Evolutionary conservation across 2,113 vertebrate genomes (phyloP), one percentile per base, ranked within the genome.

Genomic region (Sinocyclocheilus maitianheensis): DNA sequence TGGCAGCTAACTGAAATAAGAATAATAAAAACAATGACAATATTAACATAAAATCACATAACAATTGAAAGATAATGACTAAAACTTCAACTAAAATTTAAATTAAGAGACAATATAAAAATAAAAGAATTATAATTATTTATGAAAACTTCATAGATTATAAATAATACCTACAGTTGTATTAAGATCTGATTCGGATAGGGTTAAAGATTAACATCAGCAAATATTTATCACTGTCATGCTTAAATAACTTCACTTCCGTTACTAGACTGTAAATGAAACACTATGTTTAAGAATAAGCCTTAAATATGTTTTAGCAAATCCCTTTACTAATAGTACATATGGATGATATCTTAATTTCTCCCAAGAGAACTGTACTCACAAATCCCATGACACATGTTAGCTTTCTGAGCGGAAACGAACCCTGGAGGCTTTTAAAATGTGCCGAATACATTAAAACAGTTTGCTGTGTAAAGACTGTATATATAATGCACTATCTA

Each of bases 241-340:
- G 7, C 14, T 72, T 22, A 71, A 37, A 71, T 20, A 22, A 22
- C 20, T 43, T 12, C 20, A 72, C 18, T 43, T 72, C 72, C n/a
- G 24, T 48, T 24, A 76, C 40, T 8, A 46, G 16, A 55, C 76
- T 43, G 48, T 8, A 79, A 85, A 79, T 65, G 2, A 58, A 37
- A 34, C 1, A 79, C 34, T 80, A n/a, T 58, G 11, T 74, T 86
- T 62, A 55, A n/a, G 26, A 72, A 72, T 58, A 75, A 48, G 51
- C 20, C 37, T n/a, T 55, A 30, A 40, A 67, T 58, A 72, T 77
- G 53, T 71, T 67, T 69, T 46, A 43, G 43, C 65, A 71, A 80
- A 55, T 85, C 34, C 24, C 34, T 80, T 60, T 71, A 60, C 48
- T 37, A 76, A 63, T 84, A 84, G 40, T 81, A 87, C 65, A 87